phyloP scores from a whole-genome alignment of 2,888 invertebrate species.

The Euzophera pinguis region DNA sequence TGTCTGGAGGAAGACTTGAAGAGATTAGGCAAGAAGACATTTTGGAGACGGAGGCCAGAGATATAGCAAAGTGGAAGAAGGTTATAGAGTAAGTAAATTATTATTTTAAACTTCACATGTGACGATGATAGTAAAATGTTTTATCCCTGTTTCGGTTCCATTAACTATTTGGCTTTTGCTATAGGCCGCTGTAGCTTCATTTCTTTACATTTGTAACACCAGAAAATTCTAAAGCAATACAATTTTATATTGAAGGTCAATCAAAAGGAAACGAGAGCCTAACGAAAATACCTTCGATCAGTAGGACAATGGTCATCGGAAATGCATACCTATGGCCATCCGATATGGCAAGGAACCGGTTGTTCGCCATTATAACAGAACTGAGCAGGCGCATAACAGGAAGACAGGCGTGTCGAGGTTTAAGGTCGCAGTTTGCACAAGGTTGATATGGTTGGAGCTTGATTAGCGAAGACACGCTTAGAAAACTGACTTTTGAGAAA shows the following conservation, averaged over 20 bases:
- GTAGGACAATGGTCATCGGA: conserved; percentile 1
- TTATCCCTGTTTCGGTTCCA: too few relatives aligned
- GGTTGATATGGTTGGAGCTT: not conserved
- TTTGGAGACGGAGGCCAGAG: too few relatives aligned
- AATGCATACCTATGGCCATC: conserved; percentile 4
- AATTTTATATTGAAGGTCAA: not conserved
- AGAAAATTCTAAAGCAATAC: too few relatives aligned
- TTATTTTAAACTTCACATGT: too few relatives aligned
- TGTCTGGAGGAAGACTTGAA: too few relatives aligned
- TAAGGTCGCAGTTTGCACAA: not conserved
- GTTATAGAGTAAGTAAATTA: too few relatives aligned
- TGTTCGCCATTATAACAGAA: not conserved
- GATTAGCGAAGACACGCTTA: not conserved
- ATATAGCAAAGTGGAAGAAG: too few relatives aligned
- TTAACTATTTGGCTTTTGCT: too few relatives aligned
- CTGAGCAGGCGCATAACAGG: not conserved
- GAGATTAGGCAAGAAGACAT: too few relatives aligned
- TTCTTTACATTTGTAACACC: too few relatives aligned
- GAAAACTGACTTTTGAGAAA: not conserved
- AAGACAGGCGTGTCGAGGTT: not conserved
- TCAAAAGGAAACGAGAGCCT: not conserved
- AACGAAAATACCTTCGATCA: not conserved
- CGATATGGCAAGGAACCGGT: not conserved
- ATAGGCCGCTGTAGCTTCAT: too few relatives aligned
- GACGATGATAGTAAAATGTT: too few relatives aligned